A percentile compares a stretch with the other conserved stretches of the same genome.
phyloP scores from a whole-genome alignment of 2,113 vertebrate genomes.

The Siniperca chuatsi region DNA sequence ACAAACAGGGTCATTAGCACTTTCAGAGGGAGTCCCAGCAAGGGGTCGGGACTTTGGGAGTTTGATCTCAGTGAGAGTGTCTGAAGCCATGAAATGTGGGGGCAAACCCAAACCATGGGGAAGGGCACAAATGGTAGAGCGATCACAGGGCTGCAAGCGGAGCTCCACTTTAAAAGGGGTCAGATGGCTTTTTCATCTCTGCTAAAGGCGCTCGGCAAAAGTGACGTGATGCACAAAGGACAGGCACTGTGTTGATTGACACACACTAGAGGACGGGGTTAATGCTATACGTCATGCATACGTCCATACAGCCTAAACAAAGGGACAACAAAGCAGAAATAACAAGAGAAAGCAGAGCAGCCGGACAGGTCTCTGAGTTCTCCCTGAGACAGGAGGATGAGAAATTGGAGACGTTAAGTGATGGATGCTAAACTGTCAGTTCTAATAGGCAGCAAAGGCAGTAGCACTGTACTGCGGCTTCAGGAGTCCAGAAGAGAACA shows the following conservation, averaged over 20 bases:
- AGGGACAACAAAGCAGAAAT: conserved; percentile 58
- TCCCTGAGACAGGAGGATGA: conserved; percentile 52
- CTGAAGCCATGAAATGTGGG: conserved; percentile 77
- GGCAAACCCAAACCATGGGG: conserved; percentile 73
- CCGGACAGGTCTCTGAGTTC: conserved; percentile 24
- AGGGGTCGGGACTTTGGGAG: conserved; percentile 61
- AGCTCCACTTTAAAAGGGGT: conserved; percentile 75
- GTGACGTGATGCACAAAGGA: conserved; percentile 70
- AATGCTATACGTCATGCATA: conserved; percentile 59
- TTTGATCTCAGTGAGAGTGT: conserved; percentile 79
- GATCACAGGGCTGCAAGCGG: conserved; percentile 77
- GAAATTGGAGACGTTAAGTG: conserved; percentile 71
- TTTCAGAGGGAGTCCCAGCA: conserved; percentile 70
- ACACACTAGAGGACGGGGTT: conserved; percentile 46
- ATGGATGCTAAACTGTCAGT: conserved; percentile 81
- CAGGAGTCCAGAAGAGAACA: conserved; percentile 70
- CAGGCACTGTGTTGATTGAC: conserved; percentile 75
- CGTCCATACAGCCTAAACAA: conserved; percentile 45
- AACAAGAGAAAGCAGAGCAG: conserved; percentile 37
- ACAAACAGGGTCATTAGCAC: conserved; percentile 81
- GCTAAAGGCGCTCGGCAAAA: conserved; percentile 65
- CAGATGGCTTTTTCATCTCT: conserved; percentile 84
- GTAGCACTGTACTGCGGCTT: conserved; percentile 64
- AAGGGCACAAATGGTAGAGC: conserved; percentile 82
- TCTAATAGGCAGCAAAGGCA: conserved; percentile 77